phyloP scores from a whole-genome alignment of 2,113 vertebrate genomes.

The Erythrolamprus reginae region DNA sequence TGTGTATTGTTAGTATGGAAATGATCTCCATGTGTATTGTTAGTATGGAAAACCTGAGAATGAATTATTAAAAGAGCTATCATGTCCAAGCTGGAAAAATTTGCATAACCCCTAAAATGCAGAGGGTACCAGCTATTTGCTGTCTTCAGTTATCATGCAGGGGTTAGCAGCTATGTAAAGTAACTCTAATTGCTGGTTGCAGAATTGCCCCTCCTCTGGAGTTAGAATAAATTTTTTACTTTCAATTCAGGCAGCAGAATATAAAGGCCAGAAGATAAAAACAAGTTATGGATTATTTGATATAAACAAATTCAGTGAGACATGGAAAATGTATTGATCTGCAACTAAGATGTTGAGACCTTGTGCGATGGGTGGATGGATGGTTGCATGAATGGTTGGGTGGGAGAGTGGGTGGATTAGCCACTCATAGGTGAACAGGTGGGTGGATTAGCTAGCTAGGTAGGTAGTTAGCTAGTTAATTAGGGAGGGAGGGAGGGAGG shows the following conservation, averaged over 20 bases:
- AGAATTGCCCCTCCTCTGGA: neutral
- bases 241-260: neutral
- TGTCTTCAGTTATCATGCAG: neutral
- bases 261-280: neutral
- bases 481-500: too few relatives aligned
- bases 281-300: neutral
- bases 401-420: too few relatives aligned
- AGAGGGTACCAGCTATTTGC: neutral
- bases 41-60: slow-evolving; percentile 8
- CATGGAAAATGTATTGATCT: too few relatives aligned
- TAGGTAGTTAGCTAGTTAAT: too few relatives aligned
- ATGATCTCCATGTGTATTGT: neutral
- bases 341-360: too few relatives aligned
- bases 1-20: neutral
- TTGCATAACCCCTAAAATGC: neutral
- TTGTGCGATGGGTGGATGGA: neutral
- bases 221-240: neutral
- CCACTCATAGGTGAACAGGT: too few relatives aligned
- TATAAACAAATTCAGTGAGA: too few relatives aligned
- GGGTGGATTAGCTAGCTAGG: too few relatives aligned
- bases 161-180: neutral
- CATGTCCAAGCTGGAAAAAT: neutral
- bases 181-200: neutral
- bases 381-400: neutral
- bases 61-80: slow-evolving; percentile 3